A percentile compares a stretch with the other conserved stretches of the same genome.
Conservation (phyloP, 2,888 invertebrate species). For the Drosophila anomalata region DNA sequence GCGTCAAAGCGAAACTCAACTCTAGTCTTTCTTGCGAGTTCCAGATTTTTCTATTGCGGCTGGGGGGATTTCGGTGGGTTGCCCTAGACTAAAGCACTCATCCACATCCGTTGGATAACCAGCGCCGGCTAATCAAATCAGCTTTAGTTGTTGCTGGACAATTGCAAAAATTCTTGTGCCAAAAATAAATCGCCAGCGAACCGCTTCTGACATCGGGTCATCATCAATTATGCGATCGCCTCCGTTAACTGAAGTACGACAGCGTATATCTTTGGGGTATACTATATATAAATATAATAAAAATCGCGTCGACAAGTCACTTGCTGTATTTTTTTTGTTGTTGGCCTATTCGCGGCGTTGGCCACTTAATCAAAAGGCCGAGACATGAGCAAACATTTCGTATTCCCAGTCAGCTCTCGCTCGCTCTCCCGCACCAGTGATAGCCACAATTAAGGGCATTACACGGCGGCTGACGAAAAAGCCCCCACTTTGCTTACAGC, state of each 20-base stretch:
- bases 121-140: slow-evolving; percentile 28
- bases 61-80: neutral
- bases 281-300: slow-evolving; percentile 55
- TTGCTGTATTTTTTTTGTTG: slow-evolving; percentile 15
- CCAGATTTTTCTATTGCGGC: neutral
- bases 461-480: slow-evolving; percentile 50
- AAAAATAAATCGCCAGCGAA: slow-evolving; percentile 51
- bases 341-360: slow-evolving; percentile 47
- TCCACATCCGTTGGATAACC: slow-evolving; percentile 24
- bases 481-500: slow-evolving; percentile 50
- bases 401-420: slow-evolving; percentile 16
- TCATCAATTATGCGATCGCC: slow-evolving; percentile 71
- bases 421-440: slow-evolving; percentile 37
- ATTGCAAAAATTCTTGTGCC: slow-evolving; percentile 25
- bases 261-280: slow-evolving; percentile 45
- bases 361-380: slow-evolving; percentile 76
- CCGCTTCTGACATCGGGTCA: slow-evolving; percentile 45
- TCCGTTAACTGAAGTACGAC: slow-evolving; percentile 46
- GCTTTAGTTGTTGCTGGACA: neutral
- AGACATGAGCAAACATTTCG: slow-evolving; percentile 77
- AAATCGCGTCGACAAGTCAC: slow-evolving; percentile 22
- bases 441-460: slow-evolving; percentile 66
- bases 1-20: neutral
- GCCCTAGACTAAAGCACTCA: slow-evolving; percentile 12
- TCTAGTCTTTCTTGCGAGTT: neutral